phyloP scores from a whole-genome alignment of 2,888 invertebrate species.

The Synergus itoensis region DNA sequence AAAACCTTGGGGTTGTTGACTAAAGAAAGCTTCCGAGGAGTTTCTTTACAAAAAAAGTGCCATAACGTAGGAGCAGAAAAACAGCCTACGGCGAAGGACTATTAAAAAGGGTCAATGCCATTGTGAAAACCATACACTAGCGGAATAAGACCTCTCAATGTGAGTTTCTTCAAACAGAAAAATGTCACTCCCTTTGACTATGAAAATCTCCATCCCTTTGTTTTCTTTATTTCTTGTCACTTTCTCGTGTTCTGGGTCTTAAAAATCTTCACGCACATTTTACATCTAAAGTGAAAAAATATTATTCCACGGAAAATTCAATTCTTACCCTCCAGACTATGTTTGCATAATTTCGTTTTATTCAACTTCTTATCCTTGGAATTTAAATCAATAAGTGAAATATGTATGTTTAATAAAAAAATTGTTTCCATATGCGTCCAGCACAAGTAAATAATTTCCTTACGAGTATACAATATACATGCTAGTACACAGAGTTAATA shows the following conservation, averaged over 20 bases:
- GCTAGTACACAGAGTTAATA: constrained; percentile 1
- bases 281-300: neutral
- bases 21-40: neutral
- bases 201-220: neutral
- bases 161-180: neutral
- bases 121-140: too few relatives aligned
- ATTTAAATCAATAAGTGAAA: neutral
- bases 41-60: neutral
- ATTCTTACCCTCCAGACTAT: neutral
- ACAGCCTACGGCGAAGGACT: neutral
- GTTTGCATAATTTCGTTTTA: neutral
- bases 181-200: neutral
- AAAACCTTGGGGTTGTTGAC: neutral
- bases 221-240: neutral
- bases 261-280: neutral
- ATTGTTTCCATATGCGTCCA: neutral
- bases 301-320: neutral
- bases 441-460: neutral
- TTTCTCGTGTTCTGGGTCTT: neutral
- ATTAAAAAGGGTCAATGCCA: neutral
- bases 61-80: neutral
- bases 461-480: too few relatives aligned
- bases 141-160: neutral
- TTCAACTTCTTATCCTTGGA: neutral
- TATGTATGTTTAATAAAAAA: neutral